phyloP scores from a whole-genome alignment of 2,797 vertebrate species.

The Micromesistius poutassou region DNA sequence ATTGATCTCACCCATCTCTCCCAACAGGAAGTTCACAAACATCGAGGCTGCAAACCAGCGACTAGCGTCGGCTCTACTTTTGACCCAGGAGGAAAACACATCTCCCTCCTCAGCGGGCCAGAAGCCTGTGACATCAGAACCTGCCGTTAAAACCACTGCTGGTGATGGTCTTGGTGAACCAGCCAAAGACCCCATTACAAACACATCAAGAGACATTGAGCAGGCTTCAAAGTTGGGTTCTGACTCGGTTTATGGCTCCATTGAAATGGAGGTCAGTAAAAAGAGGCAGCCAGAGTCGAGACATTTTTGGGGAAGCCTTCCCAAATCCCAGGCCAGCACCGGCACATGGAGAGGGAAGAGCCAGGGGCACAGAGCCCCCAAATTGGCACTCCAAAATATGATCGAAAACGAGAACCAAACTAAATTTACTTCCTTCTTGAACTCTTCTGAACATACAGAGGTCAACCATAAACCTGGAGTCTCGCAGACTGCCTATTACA shows the following conservation, averaged over 20 bases:
- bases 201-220: slow-evolving; percentile 2
- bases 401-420: slow-evolving; percentile 9
- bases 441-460: neutral
- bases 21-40: slow-evolving; percentile 79
- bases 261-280: slow-evolving; percentile 26
- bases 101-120: slow-evolving; percentile 20
- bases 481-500: neutral
- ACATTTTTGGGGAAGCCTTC: slow-evolving; percentile 37
- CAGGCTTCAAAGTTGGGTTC: neutral
- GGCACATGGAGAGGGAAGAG: slow-evolving; percentile 20
- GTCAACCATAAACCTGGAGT: neutral
- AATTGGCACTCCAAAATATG: slow-evolving; percentile 17
- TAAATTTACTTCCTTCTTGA: neutral
- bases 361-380: slow-evolving; percentile 21
- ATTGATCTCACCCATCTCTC: slow-evolving; percentile 17
- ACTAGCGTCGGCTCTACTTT: slow-evolving; percentile 66
- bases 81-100: slow-evolving; percentile 45
- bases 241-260: slow-evolving; percentile 18
- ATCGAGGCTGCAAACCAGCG: slow-evolving; percentile 80
- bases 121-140: slow-evolving; percentile 28
- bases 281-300: slow-evolving; percentile 34
- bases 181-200: neutral
- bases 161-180: slow-evolving; percentile 23
- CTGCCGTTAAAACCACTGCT: slow-evolving; percentile 17
- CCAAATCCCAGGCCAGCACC: slow-evolving; percentile 18